phyloP scores from a whole-genome alignment of 2,113 vertebrate genomes.

The Malurus melanocephalus region DNA sequence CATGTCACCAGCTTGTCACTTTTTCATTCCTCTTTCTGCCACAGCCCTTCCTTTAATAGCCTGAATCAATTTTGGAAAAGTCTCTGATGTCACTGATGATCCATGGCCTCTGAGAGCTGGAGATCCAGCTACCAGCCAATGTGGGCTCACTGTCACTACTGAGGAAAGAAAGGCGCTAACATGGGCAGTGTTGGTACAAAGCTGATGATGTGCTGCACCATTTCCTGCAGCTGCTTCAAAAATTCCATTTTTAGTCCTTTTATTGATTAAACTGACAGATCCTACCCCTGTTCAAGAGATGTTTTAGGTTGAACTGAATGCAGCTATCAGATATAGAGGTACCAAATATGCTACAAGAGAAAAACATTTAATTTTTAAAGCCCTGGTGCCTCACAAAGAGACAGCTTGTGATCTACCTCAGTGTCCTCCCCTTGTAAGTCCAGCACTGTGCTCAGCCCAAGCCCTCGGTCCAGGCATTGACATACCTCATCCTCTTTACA shows the following conservation, averaged over 20 bases:
- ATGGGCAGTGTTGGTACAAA: not conserved
- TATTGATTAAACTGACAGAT: slow-evolving; percentile 8
- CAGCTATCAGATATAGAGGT: not conserved
- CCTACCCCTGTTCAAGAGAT: not conserved
- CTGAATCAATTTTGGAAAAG: slow-evolving; percentile 33
- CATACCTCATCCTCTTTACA: not conserved
- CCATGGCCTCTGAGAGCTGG: not conserved
- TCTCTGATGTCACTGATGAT: not conserved
- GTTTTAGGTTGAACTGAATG: not conserved
- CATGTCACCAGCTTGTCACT: not conserved
- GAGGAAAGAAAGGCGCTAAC: not conserved
- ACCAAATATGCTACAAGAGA: not conserved
- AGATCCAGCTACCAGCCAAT: not conserved
- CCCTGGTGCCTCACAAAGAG: not conserved
- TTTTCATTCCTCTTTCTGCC: slow-evolving; percentile 5
- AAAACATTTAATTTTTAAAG: not conserved
- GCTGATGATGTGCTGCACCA: rapidly evolving
- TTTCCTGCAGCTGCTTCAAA: not conserved
- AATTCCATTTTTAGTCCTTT: not conserved
- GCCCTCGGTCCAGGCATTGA: rapidly evolving
- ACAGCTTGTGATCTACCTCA: not conserved
- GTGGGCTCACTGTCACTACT: rapidly evolving
- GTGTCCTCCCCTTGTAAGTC: rapidly evolving
- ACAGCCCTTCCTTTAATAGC: slow-evolving; percentile 33
- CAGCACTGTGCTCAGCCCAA: not conserved